Evolutionary conservation across 64 coral and sea anemone species (phyloP).

Genomic region (Orbicella faveolata): DNA sequence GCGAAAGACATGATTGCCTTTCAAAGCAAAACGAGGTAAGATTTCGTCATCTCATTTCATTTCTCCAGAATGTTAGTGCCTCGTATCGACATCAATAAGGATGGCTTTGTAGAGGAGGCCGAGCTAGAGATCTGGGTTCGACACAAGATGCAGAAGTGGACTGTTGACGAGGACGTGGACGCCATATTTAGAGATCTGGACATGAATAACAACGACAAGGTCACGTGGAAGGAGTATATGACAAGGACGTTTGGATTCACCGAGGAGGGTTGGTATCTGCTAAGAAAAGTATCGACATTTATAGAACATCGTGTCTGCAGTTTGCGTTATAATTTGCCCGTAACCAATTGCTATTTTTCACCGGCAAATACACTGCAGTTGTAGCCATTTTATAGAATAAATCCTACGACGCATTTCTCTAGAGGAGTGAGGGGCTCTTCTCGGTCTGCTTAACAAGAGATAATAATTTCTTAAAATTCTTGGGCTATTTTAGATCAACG

Average conservation of each 20-base stretch:
- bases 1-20: background rate
- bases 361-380: too few relatives aligned
- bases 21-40: background rate
- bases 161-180: constrained; percentile 87
- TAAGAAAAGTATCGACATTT: too few relatives aligned
- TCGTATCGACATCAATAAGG: constrained; percentile 93
- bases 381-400: too few relatives aligned
- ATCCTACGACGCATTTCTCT: too few relatives aligned
- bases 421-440: too few relatives aligned
- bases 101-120: constrained; percentile 91
- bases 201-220: constrained; percentile 68
- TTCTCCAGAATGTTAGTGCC: constrained; percentile 85
- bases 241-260: constrained; percentile 81
- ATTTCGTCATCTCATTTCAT: background rate
- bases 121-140: constrained; percentile 96
- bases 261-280: constrained; percentile 50
- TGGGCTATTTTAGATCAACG: too few relatives aligned
- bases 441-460: too few relatives aligned
- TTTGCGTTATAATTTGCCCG: too few relatives aligned
- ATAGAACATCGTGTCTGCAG: too few relatives aligned
- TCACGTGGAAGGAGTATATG: constrained; percentile 91
- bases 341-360: too few relatives aligned
- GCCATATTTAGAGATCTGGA: constrained; percentile 86
- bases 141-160: constrained; percentile 94
- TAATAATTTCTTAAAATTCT: too few relatives aligned